Evolutionary conservation across 2,888 invertebrate species (phyloP), one percentile per base, ranked within the genome.

Genomic region (Leptinotarsa peninsularis): DNA sequence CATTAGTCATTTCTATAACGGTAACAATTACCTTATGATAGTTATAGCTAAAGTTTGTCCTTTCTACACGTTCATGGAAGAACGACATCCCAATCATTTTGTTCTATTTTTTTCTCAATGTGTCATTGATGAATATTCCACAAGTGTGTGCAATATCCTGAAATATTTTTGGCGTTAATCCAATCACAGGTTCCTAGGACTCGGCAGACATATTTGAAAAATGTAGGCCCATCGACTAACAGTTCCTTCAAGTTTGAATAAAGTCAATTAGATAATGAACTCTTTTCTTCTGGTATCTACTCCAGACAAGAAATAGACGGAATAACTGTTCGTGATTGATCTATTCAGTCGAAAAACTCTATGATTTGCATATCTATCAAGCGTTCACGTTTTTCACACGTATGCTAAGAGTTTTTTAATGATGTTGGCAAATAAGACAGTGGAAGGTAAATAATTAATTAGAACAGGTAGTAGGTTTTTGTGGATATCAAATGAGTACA

Each of bases 301-400:
- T 63, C 33, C 63, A 63, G 63, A 63, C 63, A 63, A 63, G n/a
- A 43, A 63, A 63, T 27, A 43, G 63, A 63, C 43, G n/a, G 43
- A 63, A 63, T 63, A 63, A 63, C 63, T 63, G 63, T 63, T 63
- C 15, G 58, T 23, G 58, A 58, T 58, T 23, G 58, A 58, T 58
- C 23, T 21, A 23, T 4, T 4, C 23, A 23, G 23, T 13, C 58
- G 23, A 58, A 58, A 58, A 58, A 58, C 21, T 58, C 10, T 21
- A 23, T 58, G 4, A 58, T 58, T 58, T 58, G 58, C 58, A 58
- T 58, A 58, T 14, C 58, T 58, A 18, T 58, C n/a, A 4, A 58
- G 18, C 58, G 43, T 43, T 33, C 63, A 63, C 43, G 63, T 63
- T 63, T 43, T 27, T 63, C 33, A 43, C 58, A 15, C 58, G 58